Evolutionary conservation across 2,113 vertebrate species (phyloP), one percentile per base, ranked within the genome.

Genomic region (Nipponia nippon): DNA sequence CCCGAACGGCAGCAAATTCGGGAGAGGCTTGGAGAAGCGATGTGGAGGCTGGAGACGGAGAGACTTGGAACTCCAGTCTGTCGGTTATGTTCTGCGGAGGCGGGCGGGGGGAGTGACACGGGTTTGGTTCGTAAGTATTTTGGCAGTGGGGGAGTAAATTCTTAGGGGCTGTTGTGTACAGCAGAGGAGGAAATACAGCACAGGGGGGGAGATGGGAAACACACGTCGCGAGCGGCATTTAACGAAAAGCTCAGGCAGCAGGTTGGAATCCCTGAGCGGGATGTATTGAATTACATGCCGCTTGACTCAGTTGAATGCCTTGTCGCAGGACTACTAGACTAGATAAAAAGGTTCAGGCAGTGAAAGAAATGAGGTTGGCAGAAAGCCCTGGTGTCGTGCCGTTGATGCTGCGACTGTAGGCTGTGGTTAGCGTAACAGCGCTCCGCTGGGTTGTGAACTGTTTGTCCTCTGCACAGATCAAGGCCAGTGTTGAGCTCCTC

Each of bases 31-130:
- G 56, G 40, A 34, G 55, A 55, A 26, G 13, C 27, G 34, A 7
- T 15, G 32, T 1, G 7, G 27, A 29, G 44, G 50, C 34, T 40
- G 53, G 29, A 18, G 38, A 22, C 4, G 34, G 53, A 38, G 22
- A 34, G 13, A 14, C 29, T 19, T 34, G 29, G 32, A 65, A 9
- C 11, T 63, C 36, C 6, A 1, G 21, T 34, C 8, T 25, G 36
- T 23, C 17, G 0, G 1, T 6, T 17, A 38, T 27, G 18, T 15
- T 22, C 47, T 18, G 5, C 1, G 0, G 21, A 7, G 16, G 23
- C 1, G 2, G n/a, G n/a, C 2, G 2, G 22, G 6, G 16, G 13
- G 12, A 26, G 29, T 5, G 76, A 12, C 19, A 1, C 6, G 25
- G n/a, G 1, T 70, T 38, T 18, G 17, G 18, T 78, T 59, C 36